Evolutionary conservation across 2,888 invertebrate species (phyloP).

Genomic region (Pammene fasciana): DNA sequence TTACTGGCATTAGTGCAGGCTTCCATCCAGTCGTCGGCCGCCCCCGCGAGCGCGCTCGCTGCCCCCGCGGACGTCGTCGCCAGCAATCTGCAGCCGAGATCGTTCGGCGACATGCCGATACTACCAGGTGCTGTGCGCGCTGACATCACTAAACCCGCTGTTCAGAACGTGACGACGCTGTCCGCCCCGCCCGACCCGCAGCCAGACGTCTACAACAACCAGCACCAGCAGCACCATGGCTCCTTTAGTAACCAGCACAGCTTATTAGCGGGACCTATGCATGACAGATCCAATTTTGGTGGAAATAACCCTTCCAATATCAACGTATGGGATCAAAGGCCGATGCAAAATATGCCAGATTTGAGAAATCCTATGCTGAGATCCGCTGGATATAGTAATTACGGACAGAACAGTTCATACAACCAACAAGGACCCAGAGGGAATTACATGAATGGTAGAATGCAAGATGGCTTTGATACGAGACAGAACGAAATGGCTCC

Average conservation of each 20-base stretch:
- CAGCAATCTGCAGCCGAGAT: conserved; percentile 64
- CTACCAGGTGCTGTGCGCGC: conserved; percentile 2
- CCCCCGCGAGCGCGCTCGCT: conserved; percentile 43
- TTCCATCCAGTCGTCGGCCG: conserved; percentile 60
- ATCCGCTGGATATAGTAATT: conserved; percentile 39
- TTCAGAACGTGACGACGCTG: conserved; percentile 26
- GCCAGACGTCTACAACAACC: conserved; percentile 5
- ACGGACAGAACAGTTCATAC: conserved; percentile 42
- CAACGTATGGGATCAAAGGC: conserved; percentile 45
- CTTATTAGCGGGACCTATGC: conserved; percentile 4
- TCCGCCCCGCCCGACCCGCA: not conserved
- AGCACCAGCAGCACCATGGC: conserved; percentile 6
- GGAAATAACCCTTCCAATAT: conserved; percentile 18
- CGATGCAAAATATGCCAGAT: conserved; percentile 32
- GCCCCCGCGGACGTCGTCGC: conserved; percentile 56
- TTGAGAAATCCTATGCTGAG: conserved; percentile 33
- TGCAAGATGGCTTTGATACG: conserved; percentile 50
- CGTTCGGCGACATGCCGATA: conserved; percentile 66
- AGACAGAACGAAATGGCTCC: conserved; percentile 45
- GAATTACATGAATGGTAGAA: conserved; percentile 57
- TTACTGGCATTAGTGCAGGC: conserved; percentile 73
- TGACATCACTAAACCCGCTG: conserved; percentile 38
- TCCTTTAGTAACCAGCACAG: conserved; percentile 12
- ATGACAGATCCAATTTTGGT: conserved; percentile 18
- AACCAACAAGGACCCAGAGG: conserved; percentile 55